Evolutionary conservation across 2,888 invertebrate genomes (phyloP).

Genomic region (Eueremaeus valkanovi): DNA sequence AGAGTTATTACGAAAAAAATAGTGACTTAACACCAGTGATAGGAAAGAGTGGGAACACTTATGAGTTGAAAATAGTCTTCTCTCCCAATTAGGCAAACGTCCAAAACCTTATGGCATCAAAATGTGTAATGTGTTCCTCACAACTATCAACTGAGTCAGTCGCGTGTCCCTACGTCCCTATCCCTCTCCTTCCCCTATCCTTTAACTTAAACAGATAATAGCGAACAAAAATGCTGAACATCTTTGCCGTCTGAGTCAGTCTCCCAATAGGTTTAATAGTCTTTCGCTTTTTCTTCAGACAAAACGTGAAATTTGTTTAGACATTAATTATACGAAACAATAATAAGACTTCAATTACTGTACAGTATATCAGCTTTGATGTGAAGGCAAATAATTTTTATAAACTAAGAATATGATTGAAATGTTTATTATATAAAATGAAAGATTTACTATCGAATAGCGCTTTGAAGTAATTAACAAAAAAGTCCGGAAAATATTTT

Average conservation of each 20-base stretch:
- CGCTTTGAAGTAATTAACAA: too few relatives aligned
- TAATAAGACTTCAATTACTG: not conserved
- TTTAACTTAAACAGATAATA: not conserved
- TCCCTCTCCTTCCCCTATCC: not conserved
- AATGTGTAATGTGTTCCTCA: not conserved
- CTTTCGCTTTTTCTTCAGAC: not conserved
- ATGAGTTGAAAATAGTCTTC: not conserved
- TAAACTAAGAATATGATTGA: not conserved
- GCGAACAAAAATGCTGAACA: not conserved
- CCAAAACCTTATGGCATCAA: constrained; percentile 13
- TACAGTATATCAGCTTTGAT: not conserved
- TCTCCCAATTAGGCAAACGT: constrained; percentile 2
- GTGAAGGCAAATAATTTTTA: not conserved
- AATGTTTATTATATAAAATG: not conserved
- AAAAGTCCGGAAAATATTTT: too few relatives aligned
- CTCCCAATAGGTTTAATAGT: not conserved
- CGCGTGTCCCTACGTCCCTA: not conserved
- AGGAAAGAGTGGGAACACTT: not conserved
- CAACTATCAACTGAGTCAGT: not conserved
- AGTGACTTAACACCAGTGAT: not conserved
- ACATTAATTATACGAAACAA: constrained; percentile 10
- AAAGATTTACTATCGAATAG: too few relatives aligned
- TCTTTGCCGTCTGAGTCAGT: not conserved
- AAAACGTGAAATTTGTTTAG: not conserved
- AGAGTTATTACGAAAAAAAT: not conserved